Evolutionary conservation across 2,797 vertebrate species (phyloP).

Genomic region (Cryptoprocta ferox): DNA sequence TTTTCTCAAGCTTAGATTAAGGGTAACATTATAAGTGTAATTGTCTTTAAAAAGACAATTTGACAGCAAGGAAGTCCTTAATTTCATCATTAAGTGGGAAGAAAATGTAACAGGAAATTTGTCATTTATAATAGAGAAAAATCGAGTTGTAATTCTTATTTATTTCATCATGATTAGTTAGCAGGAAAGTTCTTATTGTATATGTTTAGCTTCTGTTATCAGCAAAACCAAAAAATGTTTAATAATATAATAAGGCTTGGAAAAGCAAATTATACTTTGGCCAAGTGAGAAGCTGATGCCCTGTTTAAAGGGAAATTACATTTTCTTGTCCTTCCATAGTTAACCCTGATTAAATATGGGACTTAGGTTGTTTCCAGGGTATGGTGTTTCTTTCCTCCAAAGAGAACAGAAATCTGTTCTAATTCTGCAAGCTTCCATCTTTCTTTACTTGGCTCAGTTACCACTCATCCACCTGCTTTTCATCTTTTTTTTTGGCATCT

Average conservation of each 20-base stretch:
- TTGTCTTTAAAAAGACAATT: background rate
- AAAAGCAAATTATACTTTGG: slow-evolving; percentile 19
- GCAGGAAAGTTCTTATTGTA: background rate
- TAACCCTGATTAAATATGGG: background rate
- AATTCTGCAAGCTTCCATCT: background rate
- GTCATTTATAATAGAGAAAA: background rate
- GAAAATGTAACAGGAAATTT: slow-evolving; percentile 6
- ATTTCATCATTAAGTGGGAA: slow-evolving; percentile 27
- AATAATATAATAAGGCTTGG: background rate
- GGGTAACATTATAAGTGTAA: background rate
- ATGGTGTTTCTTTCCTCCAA: background rate
- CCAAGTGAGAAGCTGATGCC: background rate
- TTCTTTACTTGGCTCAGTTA: background rate
- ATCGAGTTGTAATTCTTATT: slow-evolving; percentile 22
- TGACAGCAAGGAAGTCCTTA: background rate
- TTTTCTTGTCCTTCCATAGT: background rate
- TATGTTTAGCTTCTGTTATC: slow-evolving; percentile 14
- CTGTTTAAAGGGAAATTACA: background rate
- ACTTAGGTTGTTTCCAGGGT: background rate
- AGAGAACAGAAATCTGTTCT: background rate
- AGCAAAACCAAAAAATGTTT: background rate
- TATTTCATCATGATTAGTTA: background rate
- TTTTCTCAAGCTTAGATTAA: slow-evolving; percentile 35
- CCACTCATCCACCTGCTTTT: background rate
- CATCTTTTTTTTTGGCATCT: background rate